Conservation (phyloP, 1,140 invertebrate genomes). For the Aphaenogaster rudis region DNA sequence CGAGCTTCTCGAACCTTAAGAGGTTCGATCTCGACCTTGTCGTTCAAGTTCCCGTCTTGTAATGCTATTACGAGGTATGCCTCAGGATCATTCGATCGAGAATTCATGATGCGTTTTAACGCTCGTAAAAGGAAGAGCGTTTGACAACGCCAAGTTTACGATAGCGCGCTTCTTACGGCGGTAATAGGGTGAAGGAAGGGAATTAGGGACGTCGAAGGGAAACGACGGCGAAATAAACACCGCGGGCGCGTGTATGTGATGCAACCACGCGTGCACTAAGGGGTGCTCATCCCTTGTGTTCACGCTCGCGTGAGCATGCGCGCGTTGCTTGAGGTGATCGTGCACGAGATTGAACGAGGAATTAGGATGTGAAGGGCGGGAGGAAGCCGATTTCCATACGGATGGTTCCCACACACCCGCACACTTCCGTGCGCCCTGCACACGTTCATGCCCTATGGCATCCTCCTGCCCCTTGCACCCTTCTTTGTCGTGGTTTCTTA, state of each 20-base stretch:
- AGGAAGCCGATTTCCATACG: slow-evolving; percentile 72
- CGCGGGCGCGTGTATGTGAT: slow-evolving; percentile 15
- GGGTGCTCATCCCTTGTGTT: slow-evolving; percentile 35
- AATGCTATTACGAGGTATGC: not conserved
- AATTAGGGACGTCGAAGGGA: slow-evolving; percentile 28
- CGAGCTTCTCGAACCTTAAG: slow-evolving; percentile 26
- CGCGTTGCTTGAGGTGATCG: slow-evolving; percentile 63
- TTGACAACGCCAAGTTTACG: slow-evolving; percentile 31
- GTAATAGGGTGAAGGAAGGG: slow-evolving; percentile 25
- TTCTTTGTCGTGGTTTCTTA: slow-evolving; percentile 31
- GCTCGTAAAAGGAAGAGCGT: slow-evolving; percentile 19
- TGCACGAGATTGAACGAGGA: slow-evolving; percentile 45
- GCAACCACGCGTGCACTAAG: slow-evolving; percentile 46
- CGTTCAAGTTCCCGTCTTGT: slow-evolving; percentile 28
- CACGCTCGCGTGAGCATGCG: slow-evolving; percentile 55
- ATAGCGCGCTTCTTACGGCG: slow-evolving; percentile 5
- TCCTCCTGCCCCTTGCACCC: not conserved
- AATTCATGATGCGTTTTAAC: slow-evolving; percentile 29
- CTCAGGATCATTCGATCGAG: not conserved
- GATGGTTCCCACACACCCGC: slow-evolving; percentile 57
- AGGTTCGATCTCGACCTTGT: not conserved
- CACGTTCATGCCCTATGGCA: slow-evolving; percentile 39
- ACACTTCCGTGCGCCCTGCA: not conserved
- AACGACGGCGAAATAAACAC: slow-evolving; percentile 49
- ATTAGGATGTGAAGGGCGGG: slow-evolving; percentile 63